Evolutionary conservation across 2,888 invertebrate genomes (phyloP).

Genomic region (Drosophila peninsularis): DNA sequence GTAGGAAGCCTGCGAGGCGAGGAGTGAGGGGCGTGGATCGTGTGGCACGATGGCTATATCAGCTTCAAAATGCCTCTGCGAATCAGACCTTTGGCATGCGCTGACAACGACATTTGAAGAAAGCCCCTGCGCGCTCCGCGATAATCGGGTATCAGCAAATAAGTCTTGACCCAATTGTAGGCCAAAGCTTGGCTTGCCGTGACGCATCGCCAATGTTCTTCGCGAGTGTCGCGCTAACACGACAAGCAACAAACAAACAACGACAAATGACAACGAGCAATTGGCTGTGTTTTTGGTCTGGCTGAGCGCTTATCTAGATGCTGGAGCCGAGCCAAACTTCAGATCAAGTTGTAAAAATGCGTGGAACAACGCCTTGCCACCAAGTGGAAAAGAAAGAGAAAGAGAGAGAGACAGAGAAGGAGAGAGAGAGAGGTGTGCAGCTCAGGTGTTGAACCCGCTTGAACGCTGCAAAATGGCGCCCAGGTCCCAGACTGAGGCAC

Average conservation of each 20-base stretch:
- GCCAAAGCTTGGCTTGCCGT: constrained; percentile 39
- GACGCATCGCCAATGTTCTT: constrained; percentile 61
- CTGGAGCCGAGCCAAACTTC: constrained; percentile 35
- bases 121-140: neutral
- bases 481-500: constrained; percentile 13
- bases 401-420: neutral
- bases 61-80: constrained; percentile 36
- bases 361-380: constrained; percentile 58
- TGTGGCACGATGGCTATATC: constrained; percentile 48
- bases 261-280: constrained; percentile 58
- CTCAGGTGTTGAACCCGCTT: constrained; percentile 43
- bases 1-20: neutral
- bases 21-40: constrained; percentile 19
- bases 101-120: constrained; percentile 58
- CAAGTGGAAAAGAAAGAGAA: constrained; percentile 3
- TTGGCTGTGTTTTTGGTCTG: constrained; percentile 36
- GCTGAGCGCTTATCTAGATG: constrained; percentile 69
- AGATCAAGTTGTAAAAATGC: constrained; percentile 77
- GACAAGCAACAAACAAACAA: constrained; percentile 45
- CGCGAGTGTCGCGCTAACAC: constrained; percentile 50
- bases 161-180: constrained; percentile 67
- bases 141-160: constrained; percentile 47
- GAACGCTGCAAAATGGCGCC: constrained; percentile 45
- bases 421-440: constrained; percentile 21
- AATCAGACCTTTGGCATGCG: constrained; percentile 69